These are phyloP conservation scores for Myrmophylax atrothorax DNA, from an alignment of 2,113 vertebrate genomes.

Conservation along the genomic window DNA sequence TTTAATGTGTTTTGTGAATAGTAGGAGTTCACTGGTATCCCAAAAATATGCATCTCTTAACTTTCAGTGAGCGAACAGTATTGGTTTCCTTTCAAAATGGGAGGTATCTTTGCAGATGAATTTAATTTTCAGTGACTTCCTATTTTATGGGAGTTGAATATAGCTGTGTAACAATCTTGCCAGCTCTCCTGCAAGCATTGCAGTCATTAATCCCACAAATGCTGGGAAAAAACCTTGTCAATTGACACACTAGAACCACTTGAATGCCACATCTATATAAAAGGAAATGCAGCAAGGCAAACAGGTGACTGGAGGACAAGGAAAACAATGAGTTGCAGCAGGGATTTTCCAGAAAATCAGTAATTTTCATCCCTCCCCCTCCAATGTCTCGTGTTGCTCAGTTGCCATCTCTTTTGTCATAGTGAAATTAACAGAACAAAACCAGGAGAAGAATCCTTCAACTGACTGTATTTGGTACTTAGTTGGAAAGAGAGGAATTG, in stretches of 20 bases:
- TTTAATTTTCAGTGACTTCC: not conserved
- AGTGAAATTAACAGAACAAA: not conserved
- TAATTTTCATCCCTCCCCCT: not conserved
- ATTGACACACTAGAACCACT: not conserved
- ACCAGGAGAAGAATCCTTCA: not conserved
- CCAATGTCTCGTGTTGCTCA: not conserved
- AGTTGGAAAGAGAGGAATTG: not conserved
- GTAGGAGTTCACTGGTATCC: not conserved
- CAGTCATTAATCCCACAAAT: not conserved
- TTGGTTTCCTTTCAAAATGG: not conserved
- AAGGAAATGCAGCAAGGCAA: not conserved
- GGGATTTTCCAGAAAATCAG: not conserved
- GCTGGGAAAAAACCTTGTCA: not conserved
- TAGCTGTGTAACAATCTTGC: not conserved
- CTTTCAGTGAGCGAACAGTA: not conserved
- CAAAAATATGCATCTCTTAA: not conserved
- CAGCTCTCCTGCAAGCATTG: not conserved
- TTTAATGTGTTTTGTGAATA: not conserved
- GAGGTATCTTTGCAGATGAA: not conserved
- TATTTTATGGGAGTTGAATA: not conserved
- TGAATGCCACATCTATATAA: accelerated
- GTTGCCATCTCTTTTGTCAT: not conserved
- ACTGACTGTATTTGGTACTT: not conserved
- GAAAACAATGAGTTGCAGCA: not conserved
- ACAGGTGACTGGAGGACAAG: not conserved